These are phyloP conservation scores for Ariolimax columbianus DNA, from an alignment of 2,888 invertebrate species.

Conservation along the genomic window DNA sequence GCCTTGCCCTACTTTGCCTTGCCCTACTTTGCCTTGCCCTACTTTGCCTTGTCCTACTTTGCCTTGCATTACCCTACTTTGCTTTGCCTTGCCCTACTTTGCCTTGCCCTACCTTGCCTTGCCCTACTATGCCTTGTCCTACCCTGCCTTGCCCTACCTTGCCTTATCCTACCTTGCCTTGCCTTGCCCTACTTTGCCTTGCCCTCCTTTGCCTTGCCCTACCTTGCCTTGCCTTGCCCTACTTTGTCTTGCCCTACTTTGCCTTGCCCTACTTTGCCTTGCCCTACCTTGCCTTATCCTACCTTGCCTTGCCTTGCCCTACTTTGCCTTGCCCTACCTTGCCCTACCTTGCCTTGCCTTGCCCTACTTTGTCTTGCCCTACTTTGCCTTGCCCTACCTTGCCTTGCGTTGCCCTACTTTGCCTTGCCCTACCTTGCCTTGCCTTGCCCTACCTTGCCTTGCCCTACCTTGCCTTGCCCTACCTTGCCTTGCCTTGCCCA, in stretches of 20 bases:
- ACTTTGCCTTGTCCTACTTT: not conserved
- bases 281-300: not conserved
- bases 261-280: not conserved
- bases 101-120: not conserved
- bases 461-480: not conserved
- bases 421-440: not conserved
- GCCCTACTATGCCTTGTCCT: not conserved
- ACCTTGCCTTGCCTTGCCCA: not conserved
- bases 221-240: not conserved
- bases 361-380: not conserved
- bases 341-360: not conserved
- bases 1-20: not conserved
- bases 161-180: not conserved
- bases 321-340: not conserved
- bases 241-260: not conserved
- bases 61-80: not conserved
- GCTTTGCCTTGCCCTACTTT: not conserved
- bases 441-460: not conserved
- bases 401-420: conserved; percentile 1
- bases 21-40: not conserved
- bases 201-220: not conserved
- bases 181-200: not conserved
- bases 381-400: conserved; percentile 20
- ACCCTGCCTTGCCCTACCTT: not conserved
- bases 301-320: not conserved